Evolutionary conservation across 1,140 invertebrate species (phyloP).

Genomic region (Sitophilus oryzae): DNA sequence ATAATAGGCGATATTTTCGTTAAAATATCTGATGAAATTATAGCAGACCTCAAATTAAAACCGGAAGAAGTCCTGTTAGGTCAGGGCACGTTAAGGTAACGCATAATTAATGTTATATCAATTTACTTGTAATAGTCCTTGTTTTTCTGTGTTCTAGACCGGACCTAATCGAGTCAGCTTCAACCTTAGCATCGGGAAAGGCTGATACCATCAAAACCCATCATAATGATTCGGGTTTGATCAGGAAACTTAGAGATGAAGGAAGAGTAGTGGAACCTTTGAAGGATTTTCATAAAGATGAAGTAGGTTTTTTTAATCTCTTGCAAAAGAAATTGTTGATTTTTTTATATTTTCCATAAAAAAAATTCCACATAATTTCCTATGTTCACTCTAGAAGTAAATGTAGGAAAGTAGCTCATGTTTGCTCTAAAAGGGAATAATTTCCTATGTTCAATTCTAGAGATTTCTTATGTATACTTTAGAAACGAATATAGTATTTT

Average conservation of each 20-base stretch:
- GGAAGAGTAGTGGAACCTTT: conserved; percentile 96
- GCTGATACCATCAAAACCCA: conserved; percentile 99
- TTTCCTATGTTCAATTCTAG: too few species aligned
- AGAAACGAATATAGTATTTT: too few species aligned
- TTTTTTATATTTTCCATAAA: conserved; percentile 4
- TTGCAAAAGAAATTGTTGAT: not conserved
- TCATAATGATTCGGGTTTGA: conserved; percentile 96
- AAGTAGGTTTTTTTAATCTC: conserved; percentile 58
- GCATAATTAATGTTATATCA: too few species aligned
- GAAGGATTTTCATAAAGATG: conserved; percentile 99
- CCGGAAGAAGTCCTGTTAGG: conserved; percentile 68
- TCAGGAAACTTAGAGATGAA: conserved; percentile 71
- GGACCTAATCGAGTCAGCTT: conserved; percentile 97
- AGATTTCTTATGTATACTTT: too few species aligned
- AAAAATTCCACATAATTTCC: too few species aligned
- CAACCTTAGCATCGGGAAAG: conserved; percentile 72
- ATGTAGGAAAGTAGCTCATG: too few species aligned
- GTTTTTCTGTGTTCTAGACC: conserved; percentile 57
- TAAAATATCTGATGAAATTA: conserved; percentile 77
- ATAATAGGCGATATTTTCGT: conserved; percentile 99
- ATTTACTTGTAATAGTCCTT: too few species aligned
- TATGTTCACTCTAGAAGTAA: too few species aligned
- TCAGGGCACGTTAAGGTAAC: conserved; percentile 64
- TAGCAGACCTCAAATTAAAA: conserved; percentile 73
- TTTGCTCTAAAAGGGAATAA: too few species aligned